phyloP scores from a whole-genome alignment of 2,888 invertebrate species.

The Onchidella celtica region DNA sequence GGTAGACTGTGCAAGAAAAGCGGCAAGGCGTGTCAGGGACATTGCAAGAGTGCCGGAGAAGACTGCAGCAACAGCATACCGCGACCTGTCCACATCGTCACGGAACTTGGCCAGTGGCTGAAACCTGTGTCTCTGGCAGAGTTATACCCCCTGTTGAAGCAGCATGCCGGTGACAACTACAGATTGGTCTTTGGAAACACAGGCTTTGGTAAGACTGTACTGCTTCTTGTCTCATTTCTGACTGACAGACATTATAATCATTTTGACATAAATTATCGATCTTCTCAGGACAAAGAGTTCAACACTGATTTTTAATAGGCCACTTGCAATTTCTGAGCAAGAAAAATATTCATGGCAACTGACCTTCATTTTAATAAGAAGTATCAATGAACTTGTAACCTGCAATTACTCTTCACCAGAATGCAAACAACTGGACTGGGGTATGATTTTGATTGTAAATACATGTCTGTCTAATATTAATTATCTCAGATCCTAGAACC shows the following conservation, averaged over 20 bases:
- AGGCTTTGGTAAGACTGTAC: slow-evolving; percentile 85
- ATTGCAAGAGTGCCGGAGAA: background rate
- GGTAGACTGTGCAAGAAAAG: slow-evolving; percentile 60
- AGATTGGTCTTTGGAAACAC: slow-evolving; percentile 88
- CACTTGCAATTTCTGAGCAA: no score
- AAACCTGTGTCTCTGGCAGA: slow-evolving; percentile 63
- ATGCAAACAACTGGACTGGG: no score
- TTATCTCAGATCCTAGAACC: no score
- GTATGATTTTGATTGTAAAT: no score
- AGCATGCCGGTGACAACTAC: slow-evolving; percentile 56
- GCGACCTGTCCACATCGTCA: slow-evolving; percentile 57
- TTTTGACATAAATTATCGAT: background rate
- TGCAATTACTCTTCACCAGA: no score
- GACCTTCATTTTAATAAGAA: no score
- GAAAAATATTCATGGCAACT: no score
- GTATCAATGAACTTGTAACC: no score
- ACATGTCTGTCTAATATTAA: no score
- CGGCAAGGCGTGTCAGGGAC: slow-evolving; percentile 56
- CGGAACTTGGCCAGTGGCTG: slow-evolving; percentile 63
- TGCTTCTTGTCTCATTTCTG: no score
- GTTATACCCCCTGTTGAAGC: slow-evolving; percentile 58
- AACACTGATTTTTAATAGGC: no score
- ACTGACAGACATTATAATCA: background rate
- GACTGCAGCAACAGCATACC: background rate
- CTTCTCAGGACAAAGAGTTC: background rate